These are phyloP conservation scores for Xyliphius kryptos DNA, from an alignment of 2,113 vertebrate species.

Conservation along the genomic window DNA sequence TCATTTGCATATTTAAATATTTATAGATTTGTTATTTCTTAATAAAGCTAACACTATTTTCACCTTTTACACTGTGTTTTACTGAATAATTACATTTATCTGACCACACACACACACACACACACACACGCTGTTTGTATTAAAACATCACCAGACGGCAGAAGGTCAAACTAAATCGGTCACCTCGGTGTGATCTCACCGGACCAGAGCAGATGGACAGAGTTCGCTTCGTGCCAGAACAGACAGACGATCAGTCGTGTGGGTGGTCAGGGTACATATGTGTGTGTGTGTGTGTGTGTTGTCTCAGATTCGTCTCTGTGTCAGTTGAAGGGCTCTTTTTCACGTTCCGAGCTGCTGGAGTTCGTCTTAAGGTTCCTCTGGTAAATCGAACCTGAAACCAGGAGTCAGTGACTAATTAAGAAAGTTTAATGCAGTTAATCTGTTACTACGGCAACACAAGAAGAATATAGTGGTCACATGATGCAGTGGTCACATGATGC, in stretches of 20 bases:
- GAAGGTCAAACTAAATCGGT: constrained; percentile 54
- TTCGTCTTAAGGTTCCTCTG: constrained; percentile 69
- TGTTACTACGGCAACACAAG: too few species aligned
- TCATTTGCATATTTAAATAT: too few species aligned
- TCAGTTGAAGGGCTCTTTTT: constrained; percentile 84
- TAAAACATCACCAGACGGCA: constrained; percentile 49
- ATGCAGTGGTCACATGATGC: too few species aligned
- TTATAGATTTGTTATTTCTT: too few species aligned
- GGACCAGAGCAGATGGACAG: constrained; percentile 75
- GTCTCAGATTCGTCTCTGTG: constrained; percentile 46
- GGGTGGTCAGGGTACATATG: constrained; percentile 17
- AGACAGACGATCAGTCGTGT: constrained; percentile 64
- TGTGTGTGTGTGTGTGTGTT: constrained; percentile 13
- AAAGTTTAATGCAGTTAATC: too few species aligned
- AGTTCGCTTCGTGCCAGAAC: constrained; percentile 72
- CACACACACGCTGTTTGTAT: constrained; percentile 24
- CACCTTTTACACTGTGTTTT: too few species aligned
- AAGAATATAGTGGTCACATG: too few species aligned
- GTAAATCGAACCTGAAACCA: too few species aligned
- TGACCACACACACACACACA: constrained; percentile 14
- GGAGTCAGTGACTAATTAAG: too few species aligned
- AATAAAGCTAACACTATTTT: too few species aligned
- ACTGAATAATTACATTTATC: too few species aligned
- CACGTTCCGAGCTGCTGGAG: constrained; percentile 71
- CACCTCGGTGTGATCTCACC: constrained; percentile 45